These are phyloP conservation scores for Aspidoscelis tigris DNA, from an alignment of 2,113 vertebrate species.

Conservation along the genomic window DNA sequence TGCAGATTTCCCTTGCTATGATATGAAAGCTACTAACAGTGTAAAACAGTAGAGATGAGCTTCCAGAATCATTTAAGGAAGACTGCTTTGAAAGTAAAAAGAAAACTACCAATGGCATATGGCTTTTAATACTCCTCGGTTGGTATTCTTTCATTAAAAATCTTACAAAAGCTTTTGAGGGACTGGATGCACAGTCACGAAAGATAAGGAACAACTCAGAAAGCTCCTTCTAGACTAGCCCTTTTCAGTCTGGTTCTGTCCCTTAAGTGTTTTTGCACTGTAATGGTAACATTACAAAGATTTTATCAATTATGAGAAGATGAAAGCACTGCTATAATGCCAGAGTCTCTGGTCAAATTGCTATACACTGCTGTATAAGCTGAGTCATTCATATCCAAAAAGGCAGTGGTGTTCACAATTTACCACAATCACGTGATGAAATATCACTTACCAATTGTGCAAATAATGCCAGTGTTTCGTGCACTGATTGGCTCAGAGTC, in stretches of 20 bases:
- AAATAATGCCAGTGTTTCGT: slow-evolving; percentile 97
- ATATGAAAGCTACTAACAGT: background rate
- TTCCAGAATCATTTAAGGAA: background rate
- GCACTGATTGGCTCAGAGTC: slow-evolving; percentile 90
- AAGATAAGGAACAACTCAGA: background rate
- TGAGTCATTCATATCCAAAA: background rate
- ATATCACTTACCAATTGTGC: slow-evolving; percentile 89
- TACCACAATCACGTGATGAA: background rate
- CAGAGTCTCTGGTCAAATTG: too few species aligned
- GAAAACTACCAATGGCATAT: background rate
- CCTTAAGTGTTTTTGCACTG: background rate
- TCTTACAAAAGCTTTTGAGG: background rate
- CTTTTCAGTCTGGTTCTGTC: background rate
- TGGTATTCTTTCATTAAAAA: background rate
- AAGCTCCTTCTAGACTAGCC: background rate
- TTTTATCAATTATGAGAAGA: background rate
- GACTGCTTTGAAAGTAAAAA: background rate
- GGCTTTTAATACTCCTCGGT: too few species aligned
- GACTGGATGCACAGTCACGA: background rate
- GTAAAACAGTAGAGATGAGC: background rate
- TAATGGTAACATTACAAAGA: too few species aligned
- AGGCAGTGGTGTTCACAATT: background rate
- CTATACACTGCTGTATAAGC: background rate
- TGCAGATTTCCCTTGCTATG: too few species aligned
- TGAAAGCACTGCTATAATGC: background rate